phyloP scores from a whole-genome alignment of 2,888 invertebrate genomes.

The Rhingia campestris region DNA sequence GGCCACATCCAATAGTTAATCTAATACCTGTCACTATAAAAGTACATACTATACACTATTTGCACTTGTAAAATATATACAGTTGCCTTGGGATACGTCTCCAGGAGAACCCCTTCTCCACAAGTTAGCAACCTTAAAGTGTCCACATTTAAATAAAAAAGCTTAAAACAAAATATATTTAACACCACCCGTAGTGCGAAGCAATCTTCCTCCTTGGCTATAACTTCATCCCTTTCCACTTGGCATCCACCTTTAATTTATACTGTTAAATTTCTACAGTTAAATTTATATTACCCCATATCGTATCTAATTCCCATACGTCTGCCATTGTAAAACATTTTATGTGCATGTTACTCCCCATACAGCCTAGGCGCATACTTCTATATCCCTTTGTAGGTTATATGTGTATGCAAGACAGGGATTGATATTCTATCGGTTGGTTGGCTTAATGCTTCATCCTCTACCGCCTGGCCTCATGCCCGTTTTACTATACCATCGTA shows the following conservation, averaged over 20 bases:
- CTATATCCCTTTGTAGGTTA: neutral
- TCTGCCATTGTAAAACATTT: slow-evolving; percentile 72
- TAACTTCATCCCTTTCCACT: neutral
- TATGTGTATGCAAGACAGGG: slow-evolving; percentile 57
- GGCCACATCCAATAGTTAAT: too few relatives aligned
- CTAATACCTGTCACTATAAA: too few relatives aligned
- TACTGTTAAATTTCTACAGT: slow-evolving; percentile 62
- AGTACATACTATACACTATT: too few relatives aligned
- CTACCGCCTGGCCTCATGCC: slow-evolving; percentile 4
- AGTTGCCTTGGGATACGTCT: too few relatives aligned
- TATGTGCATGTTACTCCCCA: slow-evolving; percentile 70
- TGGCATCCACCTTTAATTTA: slow-evolving; percentile 65
- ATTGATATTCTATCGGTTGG: slow-evolving; percentile 74
- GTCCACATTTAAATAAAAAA: too few relatives aligned
- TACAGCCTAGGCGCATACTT: slow-evolving; percentile 10
- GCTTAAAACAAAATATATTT: too few relatives aligned
- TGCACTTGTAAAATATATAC: too few relatives aligned
- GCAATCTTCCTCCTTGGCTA: neutral
- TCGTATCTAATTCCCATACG: slow-evolving; percentile 71
- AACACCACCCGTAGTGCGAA: slow-evolving; percentile 28
- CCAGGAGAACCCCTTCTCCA: too few relatives aligned
- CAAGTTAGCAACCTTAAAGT: too few relatives aligned
- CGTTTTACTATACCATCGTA: neutral
- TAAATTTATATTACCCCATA: slow-evolving; percentile 62
- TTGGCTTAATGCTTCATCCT: slow-evolving; percentile 59